Conservation (phyloP, 2,888 invertebrate species). For the Lithophane leautieri region DNA sequence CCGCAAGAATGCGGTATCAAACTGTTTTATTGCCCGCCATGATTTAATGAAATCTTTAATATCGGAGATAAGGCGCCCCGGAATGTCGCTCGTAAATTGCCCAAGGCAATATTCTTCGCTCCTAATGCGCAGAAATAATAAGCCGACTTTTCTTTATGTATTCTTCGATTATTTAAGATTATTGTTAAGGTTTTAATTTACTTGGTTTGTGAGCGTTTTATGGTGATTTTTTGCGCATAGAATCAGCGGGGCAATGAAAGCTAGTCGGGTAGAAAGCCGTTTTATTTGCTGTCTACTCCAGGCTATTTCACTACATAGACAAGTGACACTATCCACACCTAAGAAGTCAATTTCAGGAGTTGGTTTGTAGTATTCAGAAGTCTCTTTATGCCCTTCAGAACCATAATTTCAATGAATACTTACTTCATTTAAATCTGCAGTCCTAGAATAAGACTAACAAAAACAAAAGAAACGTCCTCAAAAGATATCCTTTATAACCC, state of each 20-base stretch:
- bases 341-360: no score
- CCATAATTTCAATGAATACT: no score
- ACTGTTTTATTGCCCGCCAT: slow-evolving; percentile 89
- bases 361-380: neutral
- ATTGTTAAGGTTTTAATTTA: slow-evolving; percentile 62
- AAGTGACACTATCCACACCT: neutral
- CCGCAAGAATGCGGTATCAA: slow-evolving; percentile 87
- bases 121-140: slow-evolving; percentile 74
- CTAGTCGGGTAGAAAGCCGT: neutral
- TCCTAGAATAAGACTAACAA: neutral
- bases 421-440: neutral
- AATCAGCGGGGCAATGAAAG: slow-evolving; percentile 5
- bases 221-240: slow-evolving; percentile 33
- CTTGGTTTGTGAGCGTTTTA: slow-evolving; percentile 28
- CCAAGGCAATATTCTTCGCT: slow-evolving; percentile 78
- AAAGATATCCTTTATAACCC: slow-evolving; percentile 19
- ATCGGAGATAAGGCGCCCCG: slow-evolving; percentile 86
- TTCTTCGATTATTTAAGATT: slow-evolving; percentile 62
- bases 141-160: slow-evolving; percentile 58
- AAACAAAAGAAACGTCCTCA: slow-evolving; percentile 1
- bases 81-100: slow-evolving; percentile 83
- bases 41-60: slow-evolving; percentile 91
- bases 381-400: neutral
- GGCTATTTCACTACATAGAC: neutral
- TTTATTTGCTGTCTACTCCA: neutral